Percentiles rank a stretch among this genome's conserved stretches.
Conservation (phyloP, 2,888 invertebrate species). For the Synanthedon myopaeformis region DNA sequence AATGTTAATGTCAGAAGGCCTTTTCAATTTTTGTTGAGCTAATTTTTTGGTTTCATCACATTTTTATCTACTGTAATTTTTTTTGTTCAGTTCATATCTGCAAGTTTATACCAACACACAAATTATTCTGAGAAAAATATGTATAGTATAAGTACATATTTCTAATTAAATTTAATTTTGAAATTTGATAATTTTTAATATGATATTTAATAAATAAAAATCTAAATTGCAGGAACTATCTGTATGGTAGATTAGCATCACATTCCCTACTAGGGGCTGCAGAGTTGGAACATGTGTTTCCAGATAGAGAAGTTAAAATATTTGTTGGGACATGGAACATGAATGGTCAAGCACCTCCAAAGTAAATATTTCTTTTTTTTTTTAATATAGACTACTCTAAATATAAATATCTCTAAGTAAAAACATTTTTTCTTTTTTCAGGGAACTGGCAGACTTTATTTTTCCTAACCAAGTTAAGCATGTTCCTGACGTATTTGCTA, state of each 20-base stretch:
- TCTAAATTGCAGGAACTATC: slow-evolving; percentile 73
- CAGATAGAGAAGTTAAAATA: slow-evolving; percentile 85
- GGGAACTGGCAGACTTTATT: slow-evolving; percentile 90
- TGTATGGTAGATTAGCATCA: slow-evolving; percentile 83
- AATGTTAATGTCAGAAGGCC: too few species aligned
- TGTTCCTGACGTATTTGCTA: slow-evolving; percentile 90
- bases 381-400: neutral
- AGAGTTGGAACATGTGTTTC: slow-evolving; percentile 88
- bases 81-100: neutral
- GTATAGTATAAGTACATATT: neutral
- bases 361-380: slow-evolving; percentile 58
- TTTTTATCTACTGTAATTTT: neutral
- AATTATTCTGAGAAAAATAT: too few species aligned
- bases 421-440: slow-evolving; percentile 32
- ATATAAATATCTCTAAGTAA: neutral
- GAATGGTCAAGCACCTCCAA: slow-evolving; percentile 89
- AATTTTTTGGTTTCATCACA: too few species aligned
- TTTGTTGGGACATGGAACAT: slow-evolving; percentile 98
- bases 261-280: slow-evolving; percentile 85
- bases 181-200: neutral
- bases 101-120: neutral
- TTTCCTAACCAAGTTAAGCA: slow-evolving; percentile 86
- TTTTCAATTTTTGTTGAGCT: too few species aligned
- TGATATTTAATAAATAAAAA: neutral
- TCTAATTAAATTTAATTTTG: neutral